Evolutionary conservation across 2,797 vertebrate genomes (phyloP), one percentile per base, ranked within the genome.

Genomic region (Takifugu ocellatus): DNA sequence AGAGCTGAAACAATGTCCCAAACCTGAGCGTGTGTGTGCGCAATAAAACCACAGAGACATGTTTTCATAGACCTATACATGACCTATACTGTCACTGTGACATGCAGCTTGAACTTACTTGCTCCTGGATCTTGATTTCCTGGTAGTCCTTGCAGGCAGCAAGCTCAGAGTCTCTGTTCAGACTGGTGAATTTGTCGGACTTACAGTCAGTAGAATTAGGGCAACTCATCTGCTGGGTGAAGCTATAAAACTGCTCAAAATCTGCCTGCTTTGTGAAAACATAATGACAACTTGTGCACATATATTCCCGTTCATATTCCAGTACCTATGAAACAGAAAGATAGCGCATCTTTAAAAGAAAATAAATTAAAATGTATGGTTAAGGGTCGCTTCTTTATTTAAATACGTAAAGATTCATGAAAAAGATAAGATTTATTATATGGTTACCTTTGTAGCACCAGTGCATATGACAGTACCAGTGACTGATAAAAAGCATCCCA

Each of bases 71-170:
- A 21, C 21, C 21, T 21, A 21, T 21, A 21, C 21, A 21, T 21
- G 21, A 21, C 21, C 21, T 21, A 21, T 21, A 21, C 21, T 21
- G 21, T 21, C 21, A 29, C 27, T 29, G 27, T 29, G 27, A 29
- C 7, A 7, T 7, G 7, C 27, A 5, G 31, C 5, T 0, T 1
- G 17, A 12, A 7, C 59, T 68, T 70, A 98, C 97, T 86, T 99
- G 96, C 68, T 98, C 96, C 57, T 98, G 97, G 66, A 98, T 95
- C 88, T 98, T 98, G 64, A 98, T 94, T 88, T 99, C 96, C 82
- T 98, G 97, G 72, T 95, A 96, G 88, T 99, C 96, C 65, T 88
- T 92, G 88, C 96, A 98, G 68, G 79, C 83, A 14, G 87, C 29
- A 1, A 93, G 93, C 62, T 92, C 90, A 9, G 89, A 74, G 36